Base-by-base conservation (phyloP, 2,113 vertebrate species). In the Microtus oregoni region DNA sequence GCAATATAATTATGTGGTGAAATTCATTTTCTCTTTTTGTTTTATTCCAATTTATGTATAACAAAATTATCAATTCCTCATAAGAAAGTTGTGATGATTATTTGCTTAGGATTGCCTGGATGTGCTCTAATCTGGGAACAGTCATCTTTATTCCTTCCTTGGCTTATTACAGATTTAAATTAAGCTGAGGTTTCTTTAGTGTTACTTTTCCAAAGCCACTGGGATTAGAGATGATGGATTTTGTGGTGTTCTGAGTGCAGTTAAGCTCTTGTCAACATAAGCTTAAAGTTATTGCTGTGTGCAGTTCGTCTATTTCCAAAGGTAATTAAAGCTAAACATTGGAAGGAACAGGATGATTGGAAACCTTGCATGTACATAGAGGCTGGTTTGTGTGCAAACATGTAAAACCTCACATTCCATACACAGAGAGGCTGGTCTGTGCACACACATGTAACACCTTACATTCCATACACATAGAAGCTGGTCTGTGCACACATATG, bases 121-220 rank as follows among this genome's bases (percentile, higher is more conserved):
- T 1, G 6, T 97, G 70, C 97, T 75, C 94, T 98, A 98, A 98
- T 98, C 96, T 91, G 92, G 89, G 97, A 83, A 94, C 97, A 41
- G 93, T 98, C 97, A 97, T 98, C 83, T 98, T 97, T 96, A 94
- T 98, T 97, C 86, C 58, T 94, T 97, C 89, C 97, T 96, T 97
- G 95, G 93, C 92, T 98, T 98, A 97, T 98, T 98, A 72, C 97
- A 98, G 95, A 97, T 98, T 97, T 97, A 96, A 94, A 96, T 96
- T 97, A 96, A 98, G 81, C 72, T 82, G 83, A 96, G 76, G 85
- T 97, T 93, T 97, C 97, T 98, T 95, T 86, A 89, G 82, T 94
- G 94, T 97, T 96, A 89, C 94, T 97, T 97, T 97, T 89, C 52
- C 73, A 97, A 95, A 97, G 88, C 91, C 97, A n/a, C 1, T 92